phyloP scores from a whole-genome alignment of 2,888 invertebrate genomes.

The Zeuzera pyrina region DNA sequence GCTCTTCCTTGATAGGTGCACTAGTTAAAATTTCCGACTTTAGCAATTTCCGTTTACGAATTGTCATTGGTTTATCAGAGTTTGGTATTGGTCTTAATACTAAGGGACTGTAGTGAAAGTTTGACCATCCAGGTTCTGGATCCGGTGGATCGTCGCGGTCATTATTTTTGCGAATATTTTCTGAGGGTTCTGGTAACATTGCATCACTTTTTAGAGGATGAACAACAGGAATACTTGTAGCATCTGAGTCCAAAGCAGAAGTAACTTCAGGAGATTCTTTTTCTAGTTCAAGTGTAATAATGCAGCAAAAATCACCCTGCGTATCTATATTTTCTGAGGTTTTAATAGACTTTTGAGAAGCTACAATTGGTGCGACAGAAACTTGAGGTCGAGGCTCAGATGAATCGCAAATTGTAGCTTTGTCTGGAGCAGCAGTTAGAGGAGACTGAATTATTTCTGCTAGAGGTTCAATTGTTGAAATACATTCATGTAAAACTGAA shows the following conservation, averaged over 20 bases:
- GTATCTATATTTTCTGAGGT: background rate
- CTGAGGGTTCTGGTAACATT: background rate
- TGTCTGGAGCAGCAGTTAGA: background rate
- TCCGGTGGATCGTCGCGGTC: background rate
- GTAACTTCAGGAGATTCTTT: too few species aligned
- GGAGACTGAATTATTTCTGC: background rate
- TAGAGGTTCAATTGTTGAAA: background rate
- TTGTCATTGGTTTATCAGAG: constrained; percentile 4
- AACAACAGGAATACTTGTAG: too few species aligned
- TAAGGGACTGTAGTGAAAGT: constrained; percentile 1
- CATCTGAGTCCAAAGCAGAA: too few species aligned
- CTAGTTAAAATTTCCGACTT: constrained; percentile 5
- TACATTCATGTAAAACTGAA: constrained; percentile 1
- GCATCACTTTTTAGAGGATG: too few species aligned
- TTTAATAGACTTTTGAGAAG: background rate
- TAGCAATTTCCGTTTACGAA: constrained; percentile 3
- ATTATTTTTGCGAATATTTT: background rate
- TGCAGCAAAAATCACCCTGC: too few species aligned
- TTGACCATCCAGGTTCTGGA: background rate
- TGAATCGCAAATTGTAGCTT: background rate
- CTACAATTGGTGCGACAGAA: background rate
- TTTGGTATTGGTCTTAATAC: constrained; percentile 4
- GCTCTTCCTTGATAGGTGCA: background rate
- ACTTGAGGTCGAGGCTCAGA: background rate
- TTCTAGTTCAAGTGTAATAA: too few species aligned